Base-by-base conservation (phyloP, 2,797 vertebrate species). In the Periparus ater region DNA sequence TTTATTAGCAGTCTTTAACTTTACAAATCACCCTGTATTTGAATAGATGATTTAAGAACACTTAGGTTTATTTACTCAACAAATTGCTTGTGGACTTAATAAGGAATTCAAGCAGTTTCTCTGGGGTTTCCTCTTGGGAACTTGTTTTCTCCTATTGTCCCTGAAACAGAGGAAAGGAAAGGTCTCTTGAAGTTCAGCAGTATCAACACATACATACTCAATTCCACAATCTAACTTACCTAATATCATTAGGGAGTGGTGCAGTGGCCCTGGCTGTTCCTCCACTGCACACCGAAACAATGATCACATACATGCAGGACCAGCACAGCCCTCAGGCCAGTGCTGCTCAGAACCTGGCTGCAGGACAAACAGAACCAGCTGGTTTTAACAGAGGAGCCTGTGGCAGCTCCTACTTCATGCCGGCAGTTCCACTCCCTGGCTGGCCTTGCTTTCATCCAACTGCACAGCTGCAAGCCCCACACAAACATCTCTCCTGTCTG, bases 221-320 rank as follows among this genome's bases (percentile, higher is more conserved):
- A 65, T 75, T 91, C 58, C 34, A 62, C 73, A 38, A n/a, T 25
- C 57, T 55, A 95, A 86, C 51, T 87, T 72, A n/a, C 30, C 60
- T 92, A 82, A 72, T 87, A 84, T 60, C 70, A 77, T 92, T 88
- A 77, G 10, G 40, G 85, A 85, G 50, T 38, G 62, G 8, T 70
- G 34, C 32, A 62, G 50, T 15, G 26, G 32, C 50, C 30, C 36
- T 71, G 45, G 40, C 17, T 62, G 15, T 63, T 62, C 4, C 5
- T 29, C 16, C 45, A 34, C 16, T 51, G 36, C 17, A 45, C 6
- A 4, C 0, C 2, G 57, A 54, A 58, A 44, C 48, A 73, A 58
- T 0, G 0, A 54, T 11, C n/a, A 23, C 0, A 0, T 26, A 18
- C 9, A 3, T 5, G 22, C 47, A n/a, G 2, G 6, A 70, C 9